Base-by-base conservation (phyloP, 1,140 invertebrate genomes). In the Scaptomyza pallida region DNA sequence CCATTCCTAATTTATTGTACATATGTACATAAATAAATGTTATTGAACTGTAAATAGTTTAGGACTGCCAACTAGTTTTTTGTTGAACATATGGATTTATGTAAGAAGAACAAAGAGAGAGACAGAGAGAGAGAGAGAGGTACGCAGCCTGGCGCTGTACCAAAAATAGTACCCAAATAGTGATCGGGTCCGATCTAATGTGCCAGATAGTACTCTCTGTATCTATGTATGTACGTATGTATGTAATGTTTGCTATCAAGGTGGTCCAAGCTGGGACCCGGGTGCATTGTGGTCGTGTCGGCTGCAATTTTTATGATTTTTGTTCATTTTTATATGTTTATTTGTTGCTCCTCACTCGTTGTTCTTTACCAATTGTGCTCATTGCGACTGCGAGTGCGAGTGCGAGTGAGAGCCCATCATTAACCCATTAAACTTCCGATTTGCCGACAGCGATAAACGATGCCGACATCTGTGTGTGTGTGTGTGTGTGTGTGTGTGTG, bases 361-460 rank as follows among this genome's bases (percentile, higher is more conserved):
- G 21, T 37, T 37, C 33, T 37, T 37, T 37, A n/a, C 12, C 9
- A 12, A 68, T 33, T 64, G 50, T 15, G 55, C 67, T 40, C n/a
- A 40, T 19, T 16, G 43, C 59, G 35, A 19, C 30, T 26, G 51
- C 40, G 44, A 61, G 65, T 48, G 63, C 56, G 54, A 3, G 71
- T 26, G 56, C 8, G 61, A 35, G 61, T 23, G 41, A 56, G 61
- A 67, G 72, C 68, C 72, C 82, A 88, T 89, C 82, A 89, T 88
- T 88, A 88, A 88, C 82, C 82, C 82, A 88, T 88, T 88, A 88
- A 88, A 88, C 82, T 88, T 88, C 82, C 82, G 82, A 88, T 88
- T 88, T 88, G 83, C 83, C 82, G 83, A 83, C 82, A 89, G 78
- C 82, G 83, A 89, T 88, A 89, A 89, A 89, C 78, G 83, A 55